Base-by-base conservation (phyloP, 1,140 invertebrate species). In the Dendroctonus valens region DNA sequence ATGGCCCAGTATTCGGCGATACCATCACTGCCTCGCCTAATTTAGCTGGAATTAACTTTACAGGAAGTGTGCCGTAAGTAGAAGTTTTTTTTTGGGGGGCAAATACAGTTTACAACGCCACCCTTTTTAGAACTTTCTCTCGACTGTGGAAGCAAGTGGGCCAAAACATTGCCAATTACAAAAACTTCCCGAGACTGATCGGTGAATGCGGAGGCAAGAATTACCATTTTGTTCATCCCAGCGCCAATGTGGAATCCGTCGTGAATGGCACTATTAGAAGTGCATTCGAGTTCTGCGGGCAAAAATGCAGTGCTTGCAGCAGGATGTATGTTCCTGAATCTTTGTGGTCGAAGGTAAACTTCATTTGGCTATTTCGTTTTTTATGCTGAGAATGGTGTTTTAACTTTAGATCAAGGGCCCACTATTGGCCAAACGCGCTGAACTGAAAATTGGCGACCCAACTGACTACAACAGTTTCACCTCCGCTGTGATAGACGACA, bases 201-300 rank as follows among this genome's bases (percentile, higher is more conserved):
- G 91, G 92, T 70, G 97, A 99, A 81, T 99, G 96, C 80, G 97
- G 97, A 49, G 97, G 97, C 3, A 99, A 99, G 80, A 99, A 99
- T 82, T 99, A 93, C 80, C 98, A 99, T 77, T 97, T 99, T 77
- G 81, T 99, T 15, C 97, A 99, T 81, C 85, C 90, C 1, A 88
- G 91, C 26, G 97, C 96, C 11, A 89, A 99, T 80, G 81, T 92
- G 0, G 82, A 89, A 11, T 87, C 88, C 41, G 95, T 97, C 41
- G 86, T 95, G 0, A 87, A 87, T 41, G 86, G 86, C 2, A 97
- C 97, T 0, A 91, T 98, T 66, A 83, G 89, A 61, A 92, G 94
- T 59, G 88, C 97, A 37, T 99, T 98, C 80, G 98, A 99, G 82
- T 95, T 86, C 77, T 92, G 90, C 76, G 98, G 98, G 5, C 98